A percentile compares a stretch with the other conserved stretches of the same genome.
Evolutionary conservation across 2,888 invertebrate species (phyloP).

Genomic region (Dryadula phaetusa): DNA sequence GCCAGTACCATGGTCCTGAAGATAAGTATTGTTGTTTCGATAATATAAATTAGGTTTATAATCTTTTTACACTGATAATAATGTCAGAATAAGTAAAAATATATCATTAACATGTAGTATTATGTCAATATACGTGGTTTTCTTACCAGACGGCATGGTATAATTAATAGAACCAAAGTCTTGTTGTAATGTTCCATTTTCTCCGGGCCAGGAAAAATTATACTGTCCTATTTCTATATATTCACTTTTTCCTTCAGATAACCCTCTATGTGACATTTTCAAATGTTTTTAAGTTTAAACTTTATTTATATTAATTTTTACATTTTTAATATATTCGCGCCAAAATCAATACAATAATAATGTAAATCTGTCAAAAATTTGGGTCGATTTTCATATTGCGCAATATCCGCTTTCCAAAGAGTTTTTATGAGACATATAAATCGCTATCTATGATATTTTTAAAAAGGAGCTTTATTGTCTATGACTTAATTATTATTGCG

Average conservation of each 20-base stretch:
- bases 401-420: constrained; percentile 31
- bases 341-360: constrained; percentile 60
- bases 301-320: constrained; percentile 24
- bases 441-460: background rate
- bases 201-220: constrained; percentile 81
- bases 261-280: constrained; percentile 59
- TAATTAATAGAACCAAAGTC: constrained; percentile 76
- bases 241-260: constrained; percentile 66
- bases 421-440: background rate
- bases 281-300: constrained; percentile 31
- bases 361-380: background rate
- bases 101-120: background rate
- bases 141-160: constrained; percentile 75
- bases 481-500: background rate
- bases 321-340: constrained; percentile 56
- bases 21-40: background rate
- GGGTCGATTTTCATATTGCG: background rate
- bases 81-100: background rate
- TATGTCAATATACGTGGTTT: background rate
- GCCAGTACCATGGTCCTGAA: constrained; percentile 86
- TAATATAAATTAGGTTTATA: background rate
- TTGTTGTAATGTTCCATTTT: constrained; percentile 76
- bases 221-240: constrained; percentile 75
- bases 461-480: background rate
- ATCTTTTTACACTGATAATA: background rate